phyloP scores from a whole-genome alignment of 2,113 vertebrate species.

The Lethenteron reissneri region DNA sequence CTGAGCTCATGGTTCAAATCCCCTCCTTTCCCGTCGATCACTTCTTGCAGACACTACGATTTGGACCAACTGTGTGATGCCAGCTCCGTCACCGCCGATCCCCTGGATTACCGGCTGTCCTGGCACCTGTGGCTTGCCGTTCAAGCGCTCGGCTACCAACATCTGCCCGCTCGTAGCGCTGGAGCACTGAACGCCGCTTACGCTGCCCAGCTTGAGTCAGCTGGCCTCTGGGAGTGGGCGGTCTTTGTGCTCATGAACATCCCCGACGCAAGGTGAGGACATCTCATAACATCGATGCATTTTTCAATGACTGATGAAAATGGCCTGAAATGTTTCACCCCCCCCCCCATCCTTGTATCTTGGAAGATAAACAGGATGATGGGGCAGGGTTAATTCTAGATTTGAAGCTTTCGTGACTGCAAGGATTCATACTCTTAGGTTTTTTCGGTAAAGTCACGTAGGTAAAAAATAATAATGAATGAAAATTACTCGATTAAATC shows the following conservation, averaged over 20 bases:
- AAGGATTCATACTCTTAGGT: too few species aligned
- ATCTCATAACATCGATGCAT: too few species aligned
- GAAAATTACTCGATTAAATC: too few species aligned
- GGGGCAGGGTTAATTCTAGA: too few species aligned
- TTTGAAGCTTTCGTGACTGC: too few species aligned
- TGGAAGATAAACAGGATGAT: too few species aligned
- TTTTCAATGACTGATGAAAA: too few species aligned
- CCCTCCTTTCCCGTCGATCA: rapidly evolving
- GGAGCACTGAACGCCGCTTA: slow-evolving; percentile 55
- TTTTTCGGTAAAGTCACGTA: too few species aligned
- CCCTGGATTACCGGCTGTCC: slow-evolving; percentile 62
- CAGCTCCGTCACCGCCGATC: slow-evolving; percentile 41
- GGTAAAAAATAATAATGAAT: too few species aligned
- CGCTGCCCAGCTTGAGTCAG: slow-evolving; percentile 61
- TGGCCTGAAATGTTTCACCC: too few species aligned
- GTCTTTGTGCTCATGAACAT: slow-evolving; percentile 66
- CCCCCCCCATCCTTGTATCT: too few species aligned
- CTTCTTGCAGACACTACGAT: slow-evolving; percentile 37
- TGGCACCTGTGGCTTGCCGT: slow-evolving; percentile 91
- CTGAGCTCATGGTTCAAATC: too few species aligned
- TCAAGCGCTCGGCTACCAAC: slow-evolving; percentile 50
- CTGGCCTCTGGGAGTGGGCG: slow-evolving; percentile 69
- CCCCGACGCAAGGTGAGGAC: slow-evolving; percentile 25
- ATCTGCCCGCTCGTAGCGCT: slow-evolving; percentile 35
- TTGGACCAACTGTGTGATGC: slow-evolving; percentile 65